A percentile compares a stretch with the other conserved stretches of the same genome.
phyloP scores from a whole-genome alignment of 2,113 vertebrate species.

The Albula glossodonta region DNA sequence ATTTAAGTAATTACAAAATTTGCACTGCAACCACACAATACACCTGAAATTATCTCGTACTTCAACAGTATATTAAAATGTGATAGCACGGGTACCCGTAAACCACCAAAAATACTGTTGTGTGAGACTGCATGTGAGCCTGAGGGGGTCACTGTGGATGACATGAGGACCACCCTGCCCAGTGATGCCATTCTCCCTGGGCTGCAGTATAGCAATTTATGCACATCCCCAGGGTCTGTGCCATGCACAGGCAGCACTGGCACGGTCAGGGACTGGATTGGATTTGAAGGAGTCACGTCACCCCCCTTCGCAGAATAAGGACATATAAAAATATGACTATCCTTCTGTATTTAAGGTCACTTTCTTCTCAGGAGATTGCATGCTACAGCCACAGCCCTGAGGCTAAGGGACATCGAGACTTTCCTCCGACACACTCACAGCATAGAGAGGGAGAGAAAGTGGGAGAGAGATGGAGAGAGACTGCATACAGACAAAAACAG shows the following conservation, averaged over 20 bases:
- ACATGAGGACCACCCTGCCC: neutral
- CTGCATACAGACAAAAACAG: neutral
- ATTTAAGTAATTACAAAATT: too few relatives aligned
- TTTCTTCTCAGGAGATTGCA: neutral
- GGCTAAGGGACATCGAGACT: neutral
- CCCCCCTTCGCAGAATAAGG: neutral
- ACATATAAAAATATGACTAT: neutral
- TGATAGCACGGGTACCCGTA: too few relatives aligned
- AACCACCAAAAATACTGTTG: too few relatives aligned
- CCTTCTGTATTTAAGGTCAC: neutral
- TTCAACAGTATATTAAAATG: too few relatives aligned
- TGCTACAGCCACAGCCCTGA: neutral
- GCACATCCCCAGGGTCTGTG: too few relatives aligned
- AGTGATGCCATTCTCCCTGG: neutral
- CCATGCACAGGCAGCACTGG: too few relatives aligned
- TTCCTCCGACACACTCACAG: neutral
- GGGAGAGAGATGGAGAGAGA: neutral
- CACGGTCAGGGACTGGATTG: too few relatives aligned
- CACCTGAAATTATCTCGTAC: too few relatives aligned
- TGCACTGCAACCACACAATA: too few relatives aligned
- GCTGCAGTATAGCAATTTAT: neutral
- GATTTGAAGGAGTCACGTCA: neutral
- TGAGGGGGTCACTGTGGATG: neutral
- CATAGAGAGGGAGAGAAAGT: neutral
- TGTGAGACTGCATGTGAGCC: too few relatives aligned